Evolutionary conservation across 92 coral and sea anemone species (phyloP).

Genomic region (Parazoanthus darwini): DNA sequence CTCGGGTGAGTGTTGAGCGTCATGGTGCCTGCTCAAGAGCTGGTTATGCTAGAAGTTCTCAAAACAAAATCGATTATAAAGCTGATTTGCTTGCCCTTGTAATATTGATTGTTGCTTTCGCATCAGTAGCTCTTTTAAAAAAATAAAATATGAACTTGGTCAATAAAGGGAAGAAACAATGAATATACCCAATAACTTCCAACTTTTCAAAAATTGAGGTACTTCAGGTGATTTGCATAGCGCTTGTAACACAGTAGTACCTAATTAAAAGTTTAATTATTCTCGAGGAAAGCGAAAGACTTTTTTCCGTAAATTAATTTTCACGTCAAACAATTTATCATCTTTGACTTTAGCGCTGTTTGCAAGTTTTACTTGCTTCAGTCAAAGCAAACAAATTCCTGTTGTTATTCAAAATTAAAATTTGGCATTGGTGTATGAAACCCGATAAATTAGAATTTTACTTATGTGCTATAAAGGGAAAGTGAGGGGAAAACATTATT

Average conservation of each 20-base stretch:
- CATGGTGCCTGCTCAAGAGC: background rate
- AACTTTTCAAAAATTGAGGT: conserved; percentile 28
- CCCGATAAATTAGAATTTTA: conserved; percentile 19
- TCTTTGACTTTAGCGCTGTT: conserved; percentile 57
- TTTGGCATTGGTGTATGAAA: conserved; percentile 16
- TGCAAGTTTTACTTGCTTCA: conserved; percentile 56
- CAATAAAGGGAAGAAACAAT: background rate
- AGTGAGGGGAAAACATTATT: conserved; percentile 2
- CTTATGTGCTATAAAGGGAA: background rate
- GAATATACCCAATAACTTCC: conserved; percentile 31
- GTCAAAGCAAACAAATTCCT: conserved; percentile 61
- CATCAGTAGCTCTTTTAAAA: conserved; percentile 30
- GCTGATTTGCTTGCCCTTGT: background rate
- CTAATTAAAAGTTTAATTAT: conserved; percentile 44
- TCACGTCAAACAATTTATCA: conserved; percentile 70
- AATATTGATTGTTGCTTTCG: conserved; percentile 19
- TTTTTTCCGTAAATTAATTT: conserved; percentile 51
- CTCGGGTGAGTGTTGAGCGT: background rate
- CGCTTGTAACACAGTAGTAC: conserved; percentile 42
- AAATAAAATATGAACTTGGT: background rate
- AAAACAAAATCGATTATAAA: background rate
- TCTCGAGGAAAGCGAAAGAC: conserved; percentile 28
- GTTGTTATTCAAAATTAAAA: conserved; percentile 53
- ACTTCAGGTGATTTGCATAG: conserved; percentile 40
- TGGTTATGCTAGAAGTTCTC: background rate